Percentiles rank a stretch among this genome's conserved stretches.
phyloP scores from a whole-genome alignment of 2,888 invertebrate species.

The Lepeophtheirus nordmannii region DNA sequence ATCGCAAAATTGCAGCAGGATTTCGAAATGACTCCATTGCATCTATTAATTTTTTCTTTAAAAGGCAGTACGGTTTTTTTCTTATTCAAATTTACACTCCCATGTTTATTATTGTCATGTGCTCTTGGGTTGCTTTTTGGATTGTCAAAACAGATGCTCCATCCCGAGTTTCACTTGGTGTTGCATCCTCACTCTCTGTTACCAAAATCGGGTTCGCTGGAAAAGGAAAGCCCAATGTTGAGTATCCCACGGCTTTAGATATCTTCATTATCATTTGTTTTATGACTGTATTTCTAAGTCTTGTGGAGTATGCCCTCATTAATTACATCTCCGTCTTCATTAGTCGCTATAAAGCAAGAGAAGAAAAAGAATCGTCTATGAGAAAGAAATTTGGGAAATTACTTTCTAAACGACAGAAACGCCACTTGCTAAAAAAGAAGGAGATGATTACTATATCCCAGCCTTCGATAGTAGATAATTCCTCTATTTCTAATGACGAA shows the following conservation, averaged over 20 bases:
- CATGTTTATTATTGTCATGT: constrained; percentile 46
- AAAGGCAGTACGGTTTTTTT: constrained; percentile 39
- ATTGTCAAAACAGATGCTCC: constrained; percentile 50
- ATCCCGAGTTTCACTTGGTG: constrained; percentile 43
- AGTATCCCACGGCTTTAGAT: constrained; percentile 43
- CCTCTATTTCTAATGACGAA: constrained; percentile 27
- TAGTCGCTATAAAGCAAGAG: constrained; percentile 39
- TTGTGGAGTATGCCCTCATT: constrained; percentile 47
- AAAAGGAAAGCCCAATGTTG: constrained; percentile 40
- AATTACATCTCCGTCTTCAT: constrained; percentile 35
- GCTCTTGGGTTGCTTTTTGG: constrained; percentile 50
- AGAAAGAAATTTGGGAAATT: constrained; percentile 15
- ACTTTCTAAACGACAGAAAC: constrained; percentile 17
- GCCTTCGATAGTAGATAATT: constrained; percentile 25
- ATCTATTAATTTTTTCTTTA: constrained; percentile 33
- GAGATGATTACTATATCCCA: constrained; percentile 27
- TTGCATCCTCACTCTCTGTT: constrained; percentile 43
- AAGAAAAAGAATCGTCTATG: constrained; percentile 33
- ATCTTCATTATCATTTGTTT: constrained; percentile 46
- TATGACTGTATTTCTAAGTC: constrained; percentile 46
- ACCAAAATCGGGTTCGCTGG: constrained; percentile 44
- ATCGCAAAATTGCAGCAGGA: constrained; percentile 4
- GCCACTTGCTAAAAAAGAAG: constrained; percentile 23
- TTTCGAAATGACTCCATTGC: constrained; percentile 31
- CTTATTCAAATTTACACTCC: constrained; percentile 49